phyloP scores from a whole-genome alignment of 2,888 invertebrate genomes.

The Seira ritae region DNA sequence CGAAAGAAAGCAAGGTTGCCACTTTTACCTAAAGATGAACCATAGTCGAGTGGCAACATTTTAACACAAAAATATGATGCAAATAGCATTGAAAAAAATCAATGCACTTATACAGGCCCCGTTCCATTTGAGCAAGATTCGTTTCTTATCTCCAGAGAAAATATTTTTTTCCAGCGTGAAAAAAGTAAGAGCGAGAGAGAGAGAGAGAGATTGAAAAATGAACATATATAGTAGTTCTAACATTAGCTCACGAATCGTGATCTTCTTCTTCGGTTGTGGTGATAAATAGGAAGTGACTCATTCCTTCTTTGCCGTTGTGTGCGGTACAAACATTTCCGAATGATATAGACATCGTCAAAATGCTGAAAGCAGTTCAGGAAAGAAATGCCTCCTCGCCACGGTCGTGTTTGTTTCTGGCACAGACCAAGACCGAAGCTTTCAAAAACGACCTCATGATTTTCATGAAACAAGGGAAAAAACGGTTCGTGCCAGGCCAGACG shows the following conservation, averaged over 20 bases:
- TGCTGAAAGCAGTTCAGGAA: no score
- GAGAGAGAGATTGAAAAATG: slow-evolving; percentile 16
- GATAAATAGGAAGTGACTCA: slow-evolving; percentile 63
- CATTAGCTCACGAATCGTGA: slow-evolving; percentile 29
- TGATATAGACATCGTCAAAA: no score
- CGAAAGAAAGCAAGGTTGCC: no score
- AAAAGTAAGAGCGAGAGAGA: slow-evolving; percentile 21
- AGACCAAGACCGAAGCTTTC: slow-evolving; percentile 32
- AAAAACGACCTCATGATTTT: slow-evolving; percentile 58
- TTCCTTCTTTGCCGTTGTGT: slow-evolving; percentile 31
- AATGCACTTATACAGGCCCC: slow-evolving; percentile 32
- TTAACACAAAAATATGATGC: no score
- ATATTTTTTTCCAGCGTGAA: no score
- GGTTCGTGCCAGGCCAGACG: slow-evolving; percentile 30
- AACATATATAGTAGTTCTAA: no score
- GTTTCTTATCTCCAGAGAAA: no score
- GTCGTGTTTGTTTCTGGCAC: slow-evolving; percentile 50
- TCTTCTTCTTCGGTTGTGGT: slow-evolving; percentile 16
- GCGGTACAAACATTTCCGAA: no score
- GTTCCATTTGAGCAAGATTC: no score
- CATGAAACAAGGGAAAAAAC: slow-evolving; percentile 34
- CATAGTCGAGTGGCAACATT: no score
- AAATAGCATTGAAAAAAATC: slow-evolving; percentile 51
- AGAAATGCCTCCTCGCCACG: neutral
- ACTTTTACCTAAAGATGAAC: no score